A percentile compares a stretch with the other conserved stretches of the same genome.
Evolutionary conservation across 2,888 invertebrate genomes (phyloP).

Genomic region (Tetanocera ferruginea): DNA sequence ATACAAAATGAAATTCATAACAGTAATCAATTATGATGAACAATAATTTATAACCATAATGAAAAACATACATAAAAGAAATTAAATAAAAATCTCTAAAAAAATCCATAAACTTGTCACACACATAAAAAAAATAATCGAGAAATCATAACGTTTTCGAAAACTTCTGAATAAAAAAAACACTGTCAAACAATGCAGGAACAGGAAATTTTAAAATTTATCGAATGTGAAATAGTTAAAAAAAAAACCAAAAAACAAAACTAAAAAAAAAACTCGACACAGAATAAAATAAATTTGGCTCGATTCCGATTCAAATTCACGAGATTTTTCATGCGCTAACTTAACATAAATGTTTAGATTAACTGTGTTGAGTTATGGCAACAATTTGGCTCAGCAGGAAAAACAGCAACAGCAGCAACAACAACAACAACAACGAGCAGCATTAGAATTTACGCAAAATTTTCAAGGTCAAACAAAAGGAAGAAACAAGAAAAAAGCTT

Average conservation of each 20-base stretch:
- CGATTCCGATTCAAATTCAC: conserved; percentile 15
- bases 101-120: neutral
- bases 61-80: neutral
- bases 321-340: conserved; percentile 17
- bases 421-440: neutral
- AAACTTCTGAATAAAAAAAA: neutral
- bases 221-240: neutral
- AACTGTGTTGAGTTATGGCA: conserved; percentile 24
- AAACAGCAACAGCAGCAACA: conserved; percentile 6
- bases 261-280: neutral
- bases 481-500: neutral
- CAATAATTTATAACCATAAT: conserved; percentile 18
- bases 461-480: conserved; percentile 32
- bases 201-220: neutral
- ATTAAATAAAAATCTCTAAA: neutral
- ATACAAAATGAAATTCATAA: neutral
- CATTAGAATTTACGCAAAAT: conserved; percentile 18
- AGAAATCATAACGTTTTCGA: neutral
- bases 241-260: neutral
- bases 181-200: neutral
- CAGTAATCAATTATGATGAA: conserved; percentile 4
- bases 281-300: conserved; percentile 12
- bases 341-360: conserved; percentile 33
- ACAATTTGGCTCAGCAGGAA: neutral
- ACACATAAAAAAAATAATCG: neutral